These are phyloP conservation scores for Cheirogaleus major DNA, from an alignment of 2,797 vertebrate genomes.

Conservation along the genomic window DNA sequence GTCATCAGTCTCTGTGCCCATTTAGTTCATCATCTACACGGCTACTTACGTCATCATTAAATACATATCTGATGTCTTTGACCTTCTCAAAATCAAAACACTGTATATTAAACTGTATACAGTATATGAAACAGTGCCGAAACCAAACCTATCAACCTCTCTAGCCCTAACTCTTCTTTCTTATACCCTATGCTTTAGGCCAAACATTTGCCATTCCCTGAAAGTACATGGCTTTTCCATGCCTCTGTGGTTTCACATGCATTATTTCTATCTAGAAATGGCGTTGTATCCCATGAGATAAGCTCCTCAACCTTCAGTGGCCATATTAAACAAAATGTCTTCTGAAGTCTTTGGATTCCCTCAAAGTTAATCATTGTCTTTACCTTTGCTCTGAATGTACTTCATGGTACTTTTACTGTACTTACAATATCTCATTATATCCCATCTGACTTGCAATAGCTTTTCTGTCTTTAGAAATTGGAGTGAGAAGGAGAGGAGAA, in stretches of 20 bases:
- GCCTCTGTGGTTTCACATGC: not conserved
- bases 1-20: not conserved
- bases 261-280: not conserved
- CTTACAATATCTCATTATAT: not conserved
- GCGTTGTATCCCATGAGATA: not conserved
- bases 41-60: not conserved
- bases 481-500: not conserved
- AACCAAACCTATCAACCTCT: fast-evolving
- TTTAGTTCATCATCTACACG: fast-evolving
- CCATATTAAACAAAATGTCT: not conserved
- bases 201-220: not conserved
- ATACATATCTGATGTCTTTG: not conserved
- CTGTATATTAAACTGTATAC: not conserved
- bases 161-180: not conserved
- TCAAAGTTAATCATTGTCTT: not conserved
- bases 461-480: not conserved
- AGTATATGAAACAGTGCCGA: not conserved
- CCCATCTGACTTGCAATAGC: not conserved
- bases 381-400: not conserved
- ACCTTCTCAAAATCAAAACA: not conserved
- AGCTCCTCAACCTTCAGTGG: not conserved
- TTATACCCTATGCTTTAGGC: not conserved
- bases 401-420: not conserved
- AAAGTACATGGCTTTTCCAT: not conserved
- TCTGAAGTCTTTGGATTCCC: not conserved